phyloP scores from a whole-genome alignment of 1,140 invertebrate species.

The Hycleus phaleratus region DNA sequence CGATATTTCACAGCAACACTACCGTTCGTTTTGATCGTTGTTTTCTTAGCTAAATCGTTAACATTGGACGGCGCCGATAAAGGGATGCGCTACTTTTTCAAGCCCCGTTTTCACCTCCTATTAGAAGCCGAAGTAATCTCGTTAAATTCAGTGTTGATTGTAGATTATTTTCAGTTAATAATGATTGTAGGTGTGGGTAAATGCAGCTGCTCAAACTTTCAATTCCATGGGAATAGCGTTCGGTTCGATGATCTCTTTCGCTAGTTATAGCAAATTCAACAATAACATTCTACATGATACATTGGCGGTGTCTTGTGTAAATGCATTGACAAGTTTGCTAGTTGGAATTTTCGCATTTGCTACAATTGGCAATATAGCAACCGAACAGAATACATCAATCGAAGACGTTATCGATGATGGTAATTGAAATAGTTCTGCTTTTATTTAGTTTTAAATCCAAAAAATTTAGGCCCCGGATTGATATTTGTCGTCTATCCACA shows the following conservation, averaged over 20 bases:
- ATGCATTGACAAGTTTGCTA: constrained; percentile 73
- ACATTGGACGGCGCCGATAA: constrained; percentile 73
- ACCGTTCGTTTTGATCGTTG: constrained; percentile 73
- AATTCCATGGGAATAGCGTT: constrained; percentile 88
- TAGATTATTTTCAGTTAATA: neutral
- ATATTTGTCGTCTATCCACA: constrained; percentile 87
- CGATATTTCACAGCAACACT: constrained; percentile 83
- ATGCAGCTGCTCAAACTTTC: constrained; percentile 87
- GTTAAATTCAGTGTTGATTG: neutral
- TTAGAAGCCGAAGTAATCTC: constrained; percentile 62
- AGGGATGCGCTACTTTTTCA: constrained; percentile 77
- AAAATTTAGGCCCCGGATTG: constrained; percentile 68
- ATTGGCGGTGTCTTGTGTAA: constrained; percentile 70
- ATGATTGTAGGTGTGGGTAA: constrained; percentile 70
- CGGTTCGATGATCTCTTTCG: constrained; percentile 88
- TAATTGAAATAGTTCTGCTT: constrained; percentile 41
- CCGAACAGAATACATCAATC: constrained; percentile 67
- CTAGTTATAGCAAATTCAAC: constrained; percentile 89
- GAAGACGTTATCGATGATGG: constrained; percentile 78
- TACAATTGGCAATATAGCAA: constrained; percentile 78
- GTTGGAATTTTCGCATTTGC: constrained; percentile 84
- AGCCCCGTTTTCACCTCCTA: constrained; percentile 79
- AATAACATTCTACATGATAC: constrained; percentile 85
- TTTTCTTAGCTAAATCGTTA: constrained; percentile 69
- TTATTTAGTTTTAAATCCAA: neutral